These are phyloP conservation scores for Girardia tigrina DNA, from an alignment of 2,888 invertebrate species.

Conservation along the genomic window DNA sequence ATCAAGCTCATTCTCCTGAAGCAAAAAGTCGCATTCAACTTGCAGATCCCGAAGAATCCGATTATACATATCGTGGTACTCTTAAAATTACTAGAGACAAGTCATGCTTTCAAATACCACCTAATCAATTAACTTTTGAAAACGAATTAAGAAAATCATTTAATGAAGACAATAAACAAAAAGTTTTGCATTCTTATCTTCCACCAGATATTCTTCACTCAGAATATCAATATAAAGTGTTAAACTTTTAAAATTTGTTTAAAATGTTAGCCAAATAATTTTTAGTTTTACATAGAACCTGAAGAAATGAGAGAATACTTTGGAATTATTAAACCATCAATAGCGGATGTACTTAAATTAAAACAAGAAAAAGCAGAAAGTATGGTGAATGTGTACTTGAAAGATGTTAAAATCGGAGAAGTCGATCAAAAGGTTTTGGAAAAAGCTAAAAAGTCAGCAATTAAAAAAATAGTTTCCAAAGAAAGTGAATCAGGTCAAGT, in stretches of 20 bases:
- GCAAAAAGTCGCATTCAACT: not conserved
- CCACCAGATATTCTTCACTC: not conserved
- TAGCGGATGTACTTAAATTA: not conserved
- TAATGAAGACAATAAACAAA: not conserved
- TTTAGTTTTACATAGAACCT: conserved; percentile 8
- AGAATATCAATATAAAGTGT: not conserved
- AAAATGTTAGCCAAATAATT: not conserved
- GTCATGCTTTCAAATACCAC: not conserved
- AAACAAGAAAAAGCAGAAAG: conserved; percentile 8
- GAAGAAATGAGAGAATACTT: not conserved
- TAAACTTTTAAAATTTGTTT: too few relatives aligned
- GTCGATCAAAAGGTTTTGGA: not conserved
- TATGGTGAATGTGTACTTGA: conserved; percentile 9
- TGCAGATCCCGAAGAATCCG: not conserved
- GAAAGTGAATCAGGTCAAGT: too few relatives aligned
- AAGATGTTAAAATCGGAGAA: not conserved
- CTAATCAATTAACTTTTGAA: not conserved
- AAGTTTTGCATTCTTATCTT: not conserved
- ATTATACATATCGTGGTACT: not conserved
- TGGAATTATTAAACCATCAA: not conserved
- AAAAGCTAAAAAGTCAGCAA: not conserved
- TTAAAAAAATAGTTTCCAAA: not conserved
- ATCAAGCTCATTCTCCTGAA: not conserved
- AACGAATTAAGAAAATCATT: not conserved
- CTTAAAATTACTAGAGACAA: not conserved